phyloP scores from a whole-genome alignment of 2,888 invertebrate species.

The Agrotis ipsilon region DNA sequence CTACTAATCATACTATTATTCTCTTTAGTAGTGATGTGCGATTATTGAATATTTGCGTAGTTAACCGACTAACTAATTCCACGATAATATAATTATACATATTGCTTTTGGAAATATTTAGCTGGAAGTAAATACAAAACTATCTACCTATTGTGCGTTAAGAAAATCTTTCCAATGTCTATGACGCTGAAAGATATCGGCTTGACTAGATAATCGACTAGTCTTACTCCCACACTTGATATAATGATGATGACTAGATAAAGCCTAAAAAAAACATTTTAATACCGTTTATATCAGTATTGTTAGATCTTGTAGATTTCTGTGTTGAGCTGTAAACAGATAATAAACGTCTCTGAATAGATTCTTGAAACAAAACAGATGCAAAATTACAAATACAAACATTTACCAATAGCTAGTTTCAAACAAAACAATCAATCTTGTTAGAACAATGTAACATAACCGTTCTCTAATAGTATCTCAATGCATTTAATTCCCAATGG shows the following conservation, averaged over 20 bases:
- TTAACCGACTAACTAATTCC: conserved; percentile 19
- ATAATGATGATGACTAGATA: not conserved
- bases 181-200: not conserved
- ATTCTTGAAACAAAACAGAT: conserved; percentile 10
- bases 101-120: not conserved
- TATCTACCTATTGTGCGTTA: not conserved
- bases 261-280: not conserved
- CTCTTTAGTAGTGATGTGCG: conserved; percentile 14
- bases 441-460: conserved; percentile 16
- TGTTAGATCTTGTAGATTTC: not conserved
- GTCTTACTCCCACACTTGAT: too few relatives aligned
- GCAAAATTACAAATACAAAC: conserved; percentile 17
- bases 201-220: too few relatives aligned
- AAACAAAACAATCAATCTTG: conserved; percentile 22
- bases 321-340: not conserved
- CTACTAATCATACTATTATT: conserved; percentile 49
- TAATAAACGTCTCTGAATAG: not conserved
- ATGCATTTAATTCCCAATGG: conserved; percentile 47
- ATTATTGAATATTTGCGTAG: conserved; percentile 18
- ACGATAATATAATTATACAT: not conserved
- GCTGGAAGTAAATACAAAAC: too few relatives aligned
- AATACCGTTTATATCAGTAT: not conserved
- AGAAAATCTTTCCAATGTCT: not conserved
- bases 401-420: conserved; percentile 4
- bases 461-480: conserved; percentile 26